These are phyloP conservation scores for Cataglyphis hispanica DNA, from an alignment of 1,140 invertebrate species.

Conservation along the genomic window DNA sequence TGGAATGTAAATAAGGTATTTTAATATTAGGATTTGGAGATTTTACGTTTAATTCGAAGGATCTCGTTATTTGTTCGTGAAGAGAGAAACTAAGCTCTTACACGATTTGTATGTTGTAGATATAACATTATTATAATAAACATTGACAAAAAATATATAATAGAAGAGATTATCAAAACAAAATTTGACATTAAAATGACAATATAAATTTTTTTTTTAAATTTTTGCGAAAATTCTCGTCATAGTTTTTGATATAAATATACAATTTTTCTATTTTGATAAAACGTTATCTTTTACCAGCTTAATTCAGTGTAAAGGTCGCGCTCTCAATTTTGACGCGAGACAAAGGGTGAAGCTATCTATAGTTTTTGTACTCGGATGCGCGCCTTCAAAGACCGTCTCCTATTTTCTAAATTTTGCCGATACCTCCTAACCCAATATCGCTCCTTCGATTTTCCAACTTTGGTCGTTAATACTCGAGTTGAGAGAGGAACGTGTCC, in stretches of 20 bases:
- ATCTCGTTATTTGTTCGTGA: neutral
- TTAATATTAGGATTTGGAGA: conserved; percentile 1
- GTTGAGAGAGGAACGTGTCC: neutral
- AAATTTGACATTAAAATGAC: neutral
- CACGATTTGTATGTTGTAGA: neutral
- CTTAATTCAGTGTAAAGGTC: neutral
- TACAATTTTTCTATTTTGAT: neutral
- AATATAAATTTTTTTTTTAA: neutral
- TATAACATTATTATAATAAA: neutral
- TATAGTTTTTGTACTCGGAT: neutral
- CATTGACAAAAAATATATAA: neutral
- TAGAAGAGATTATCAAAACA: neutral
- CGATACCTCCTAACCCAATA: conserved; percentile 25
- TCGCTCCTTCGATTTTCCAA: neutral
- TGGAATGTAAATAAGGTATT: conserved; percentile 25
- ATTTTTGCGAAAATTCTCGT: neutral
- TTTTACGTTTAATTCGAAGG: neutral
- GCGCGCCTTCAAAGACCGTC: neutral
- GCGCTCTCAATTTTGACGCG: neutral
- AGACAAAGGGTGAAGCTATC: neutral
- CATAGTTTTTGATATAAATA: neutral
- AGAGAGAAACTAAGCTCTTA: neutral
- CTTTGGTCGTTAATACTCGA: conserved; percentile 26
- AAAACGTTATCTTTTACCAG: neutral
- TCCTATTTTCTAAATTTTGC: too few species aligned